Base-by-base conservation (phyloP, 2,797 vertebrate genomes). In the Psittacula derbiana region DNA sequence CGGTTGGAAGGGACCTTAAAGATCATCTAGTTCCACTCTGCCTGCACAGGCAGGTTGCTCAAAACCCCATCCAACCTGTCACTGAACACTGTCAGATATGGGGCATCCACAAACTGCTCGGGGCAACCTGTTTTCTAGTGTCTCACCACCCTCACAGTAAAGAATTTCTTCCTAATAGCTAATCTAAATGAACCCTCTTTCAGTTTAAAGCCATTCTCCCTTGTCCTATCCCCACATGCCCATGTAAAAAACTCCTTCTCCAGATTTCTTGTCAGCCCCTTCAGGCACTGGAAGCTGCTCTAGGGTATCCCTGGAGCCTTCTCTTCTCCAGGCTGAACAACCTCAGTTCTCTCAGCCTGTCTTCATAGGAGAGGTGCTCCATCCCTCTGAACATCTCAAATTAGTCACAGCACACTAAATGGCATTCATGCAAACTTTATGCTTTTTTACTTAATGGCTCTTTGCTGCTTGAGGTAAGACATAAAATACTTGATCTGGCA, bases 401-500 rank as follows among this genome's bases (percentile, higher is more conserved):
- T 91, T 75, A 86, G 66, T 81, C 46, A 61, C 65, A 75, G 49
- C 36, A 88, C n/a, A 53, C 36, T 47, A 90, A 95, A 50, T 50
- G 40, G 50, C 20, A 43, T 65, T 81, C 36, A 33, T 21, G 62
- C 28, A 75, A 92, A 78, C 53, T 62, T 90, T 11, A 72, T 5
- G 8, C 25, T 81, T 74, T 73, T 91, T 71, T 16, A 57, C 57
- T 74, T 86, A 73, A 90, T 55, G 62, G 44, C 28, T 57, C 95
- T 94, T 80, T 92, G 52, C 46, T 86, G 76, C 76, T 86, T 88
- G 66, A 92, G 53, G 58, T 60, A 80, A 88, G 76, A 85, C 49
- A 80, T 28, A 83, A 69, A 92, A 75, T 79, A 69, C 57, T n/a
- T 62, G 80, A 81, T 46, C 76, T 31, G 0, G 57, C 58, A 46